These are phyloP conservation scores for Dermatophagoides farinae DNA, from an alignment of 1,140 invertebrate genomes.

Conservation along the genomic window DNA sequence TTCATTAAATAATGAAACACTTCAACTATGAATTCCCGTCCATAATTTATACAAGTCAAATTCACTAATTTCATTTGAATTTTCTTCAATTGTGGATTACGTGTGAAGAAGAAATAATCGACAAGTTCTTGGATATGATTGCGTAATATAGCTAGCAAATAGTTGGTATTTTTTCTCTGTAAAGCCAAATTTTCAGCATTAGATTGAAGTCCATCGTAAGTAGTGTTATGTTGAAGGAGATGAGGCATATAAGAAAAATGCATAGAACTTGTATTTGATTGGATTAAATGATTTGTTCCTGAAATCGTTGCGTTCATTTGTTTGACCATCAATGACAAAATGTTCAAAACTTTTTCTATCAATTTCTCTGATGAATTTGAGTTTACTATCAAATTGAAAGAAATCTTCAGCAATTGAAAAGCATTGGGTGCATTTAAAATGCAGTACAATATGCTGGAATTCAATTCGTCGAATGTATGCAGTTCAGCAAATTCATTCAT, in stretches of 20 bases:
- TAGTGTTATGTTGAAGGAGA: no score
- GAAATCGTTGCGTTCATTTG: constrained; percentile 10
- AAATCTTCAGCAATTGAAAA: constrained; percentile 11
- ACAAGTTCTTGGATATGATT: constrained; percentile 9
- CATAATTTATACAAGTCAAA: constrained; percentile 11
- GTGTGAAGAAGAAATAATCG: neutral
- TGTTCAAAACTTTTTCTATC: neutral
- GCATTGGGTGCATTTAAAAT: constrained; percentile 11
- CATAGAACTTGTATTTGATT: neutral
- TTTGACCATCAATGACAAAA: constrained; percentile 1
- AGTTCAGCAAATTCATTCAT: constrained; percentile 4
- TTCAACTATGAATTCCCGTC: constrained; percentile 6
- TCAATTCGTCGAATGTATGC: constrained; percentile 3
- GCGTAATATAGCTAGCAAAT: neutral
- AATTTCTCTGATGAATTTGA: neutral
- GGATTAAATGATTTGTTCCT: neutral
- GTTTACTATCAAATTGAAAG: constrained; percentile 7
- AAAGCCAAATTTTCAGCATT: no score
- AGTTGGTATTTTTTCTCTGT: neutral
- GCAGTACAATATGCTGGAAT: constrained; percentile 8
- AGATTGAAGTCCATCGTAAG: no score
- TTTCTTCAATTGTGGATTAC: neutral
- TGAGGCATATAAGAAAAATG: constrained; percentile 8
- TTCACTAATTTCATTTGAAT: constrained; percentile 10
- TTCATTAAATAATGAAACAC: constrained; percentile 11